Base-by-base conservation (phyloP, 2,888 invertebrate species). In the Cosmia pyralina region DNA sequence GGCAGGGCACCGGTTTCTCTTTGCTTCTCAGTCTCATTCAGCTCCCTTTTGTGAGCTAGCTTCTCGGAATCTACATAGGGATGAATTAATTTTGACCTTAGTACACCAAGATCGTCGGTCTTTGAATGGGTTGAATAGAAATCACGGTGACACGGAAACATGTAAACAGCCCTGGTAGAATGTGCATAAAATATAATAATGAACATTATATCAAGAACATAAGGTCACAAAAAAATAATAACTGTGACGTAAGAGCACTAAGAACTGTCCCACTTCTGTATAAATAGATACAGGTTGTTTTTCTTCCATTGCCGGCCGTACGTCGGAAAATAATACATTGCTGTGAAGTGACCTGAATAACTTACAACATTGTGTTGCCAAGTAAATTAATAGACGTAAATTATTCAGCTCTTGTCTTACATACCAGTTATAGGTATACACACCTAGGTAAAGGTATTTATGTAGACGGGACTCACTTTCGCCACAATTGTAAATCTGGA, bases 331-430 rank as follows among this genome's bases (percentile, higher is more conserved):
- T 78, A 78, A 78, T 74, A 82, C 70, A 70, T 74, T 62, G 68
- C 70, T 58, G 70, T 41, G 64, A 79, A 82, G n/a, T 70, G 74
- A 58, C 74, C 74, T 74, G 83, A 78, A 82, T 82, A 82, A 77
- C 63, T 70, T 62, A 74, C 57, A 46, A 70, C 70, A 82, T 73
- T 82, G 74, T 64, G 77, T 73, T 62, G 69, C 60, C 67, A 70
- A 74, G 73, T 78, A 74, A 70, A 81, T 82, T 62, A 81, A 71
- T 59, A 58, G 70, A 65, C 60, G 67, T 78, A 82, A 65, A 74
- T 74, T 62, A 74, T 82, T 70, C 83, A 82, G 70, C 34, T 68
- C 65, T 50, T n/a, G 79, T 81, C 58, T n/a, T 15, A 52, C 52
- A 38, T 50, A 57, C 28, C 28, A 28, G 28, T 28, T 28, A 28